Percentiles rank a stretch among this genome's conserved stretches.
phyloP scores from a whole-genome alignment of 2,888 invertebrate genomes.

The Athalia rosae region DNA sequence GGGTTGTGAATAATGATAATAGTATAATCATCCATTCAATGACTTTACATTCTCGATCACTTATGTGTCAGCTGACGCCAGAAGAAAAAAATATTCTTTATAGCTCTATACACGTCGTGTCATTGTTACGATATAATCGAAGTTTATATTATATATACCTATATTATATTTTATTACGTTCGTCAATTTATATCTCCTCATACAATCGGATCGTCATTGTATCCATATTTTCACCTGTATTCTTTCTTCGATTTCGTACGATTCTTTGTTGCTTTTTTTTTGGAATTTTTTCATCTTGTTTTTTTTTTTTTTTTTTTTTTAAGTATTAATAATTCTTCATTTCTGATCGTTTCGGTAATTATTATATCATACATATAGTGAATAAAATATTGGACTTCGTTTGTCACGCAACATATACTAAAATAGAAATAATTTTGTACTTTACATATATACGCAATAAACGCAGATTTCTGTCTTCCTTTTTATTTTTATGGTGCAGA shows the following conservation, averaged over 20 bases:
- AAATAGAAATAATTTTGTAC: slow-evolving; percentile 68
- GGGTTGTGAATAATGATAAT: background rate
- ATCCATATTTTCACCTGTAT: background rate
- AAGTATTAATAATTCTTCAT: background rate
- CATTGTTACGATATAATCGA: slow-evolving; percentile 33
- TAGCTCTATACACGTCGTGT: slow-evolving; percentile 35
- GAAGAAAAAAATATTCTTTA: slow-evolving; percentile 34
- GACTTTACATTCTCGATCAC: slow-evolving; percentile 37
- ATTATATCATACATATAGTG: background rate
- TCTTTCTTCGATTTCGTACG: background rate
- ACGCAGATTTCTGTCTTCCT: slow-evolving; percentile 49
- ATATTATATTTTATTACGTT: slow-evolving; percentile 33
- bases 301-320: slow-evolving; percentile 22
- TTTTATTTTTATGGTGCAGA: slow-evolving; percentile 40
- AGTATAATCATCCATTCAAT: slow-evolving; percentile 17
- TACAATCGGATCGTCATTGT: slow-evolving; percentile 15
- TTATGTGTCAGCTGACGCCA: slow-evolving; percentile 33
- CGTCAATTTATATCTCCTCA: slow-evolving; percentile 1
- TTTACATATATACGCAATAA: slow-evolving; percentile 62
- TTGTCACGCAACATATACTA: slow-evolving; percentile 56
- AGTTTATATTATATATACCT: slow-evolving; percentile 17
- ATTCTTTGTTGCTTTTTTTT: background rate
- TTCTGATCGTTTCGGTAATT: background rate
- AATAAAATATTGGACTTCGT: slow-evolving; percentile 29
- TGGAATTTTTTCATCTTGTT: slow-evolving; percentile 22